phyloP scores from a whole-genome alignment of 2,888 invertebrate genomes.

The Oasisia sp. region DNA sequence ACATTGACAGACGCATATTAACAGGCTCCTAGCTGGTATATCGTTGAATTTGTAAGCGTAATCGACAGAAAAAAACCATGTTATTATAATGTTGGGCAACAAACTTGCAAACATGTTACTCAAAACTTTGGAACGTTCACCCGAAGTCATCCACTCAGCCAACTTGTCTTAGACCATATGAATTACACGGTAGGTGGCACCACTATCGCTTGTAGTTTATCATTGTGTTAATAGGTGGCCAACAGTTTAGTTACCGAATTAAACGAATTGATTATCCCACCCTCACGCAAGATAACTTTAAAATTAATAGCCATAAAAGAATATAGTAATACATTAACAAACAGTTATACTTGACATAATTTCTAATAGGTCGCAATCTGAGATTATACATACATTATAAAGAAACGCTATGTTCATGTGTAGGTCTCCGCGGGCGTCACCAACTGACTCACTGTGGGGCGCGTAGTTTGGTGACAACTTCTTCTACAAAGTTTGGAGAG shows the following conservation, averaged over 20 bases:
- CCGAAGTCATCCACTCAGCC: too few relatives aligned
- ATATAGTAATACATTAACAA: neutral
- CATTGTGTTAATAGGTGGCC: neutral
- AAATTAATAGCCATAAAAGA: neutral
- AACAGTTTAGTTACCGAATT: slow-evolving; percentile 1
- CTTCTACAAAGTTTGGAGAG: neutral
- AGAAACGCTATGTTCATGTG: neutral
- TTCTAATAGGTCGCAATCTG: neutral
- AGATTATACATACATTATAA: neutral
- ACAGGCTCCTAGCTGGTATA: too few relatives aligned
- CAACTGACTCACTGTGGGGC: neutral
- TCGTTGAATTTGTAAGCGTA: too few relatives aligned
- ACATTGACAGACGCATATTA: too few relatives aligned
- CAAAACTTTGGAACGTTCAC: too few relatives aligned
- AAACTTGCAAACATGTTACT: too few relatives aligned
- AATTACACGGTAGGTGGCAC: neutral
- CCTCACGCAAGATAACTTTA: neutral
- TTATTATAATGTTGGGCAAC: too few relatives aligned
- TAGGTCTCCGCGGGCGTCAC: neutral
- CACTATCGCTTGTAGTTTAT: neutral
- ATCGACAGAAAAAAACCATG: too few relatives aligned
- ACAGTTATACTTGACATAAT: neutral
- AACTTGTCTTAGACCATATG: too few relatives aligned
- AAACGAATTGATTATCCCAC: neutral
- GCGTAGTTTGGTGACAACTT: neutral